Evolutionary conservation across 92 coral and sea anemone species (phyloP), one percentile per base, ranked within the genome.

Genomic region (Porites rus): DNA sequence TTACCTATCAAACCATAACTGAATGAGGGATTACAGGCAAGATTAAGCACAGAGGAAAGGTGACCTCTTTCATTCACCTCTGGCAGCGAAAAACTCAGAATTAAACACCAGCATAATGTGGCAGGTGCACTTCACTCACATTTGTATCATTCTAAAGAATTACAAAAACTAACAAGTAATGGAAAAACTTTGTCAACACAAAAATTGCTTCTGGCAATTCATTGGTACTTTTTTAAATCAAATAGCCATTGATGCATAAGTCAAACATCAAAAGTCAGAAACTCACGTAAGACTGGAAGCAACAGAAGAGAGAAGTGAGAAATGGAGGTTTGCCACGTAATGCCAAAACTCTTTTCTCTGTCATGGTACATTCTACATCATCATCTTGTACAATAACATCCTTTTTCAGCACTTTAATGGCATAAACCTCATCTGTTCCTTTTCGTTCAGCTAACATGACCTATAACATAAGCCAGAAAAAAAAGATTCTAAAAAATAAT

Each of bases 361-460:
- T 97, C 99, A 97, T 97, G 62, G 99, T 95, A 67, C 99, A 97
- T 54, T 96, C 99, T 1, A 97, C 92, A 79, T 97, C 99, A 89
- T 97, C 98, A 69, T 96, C 99, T 82, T 97, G 99, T 8, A 97
- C 98, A 65, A 97, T 97, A 6, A 97, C 95, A 76, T 97, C 99
- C 82, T 97, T 97, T 91, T 97, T 97, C 53, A 97, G 90, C 25
- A 97, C 99, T 87, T 97, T 97, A 83, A 97, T 95, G 69, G 99
- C 99, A 90, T 93, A 97, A 43, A 97, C 99, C 61, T 97, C 96
- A 51, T 97, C 98, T 1, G 98, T 90, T 3, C 93, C 92, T 81
- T 97, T 97, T 31, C 98, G 74, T 84, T 97, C 99, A 7, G 99
- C 98, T 38, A 97, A 86, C 99, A 97, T 95, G 19, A 97, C 99